A percentile compares a stretch with the other conserved stretches of the same genome.
Conservation (phyloP, 2,797 vertebrate species). For the Sitta carolinensis region DNA sequence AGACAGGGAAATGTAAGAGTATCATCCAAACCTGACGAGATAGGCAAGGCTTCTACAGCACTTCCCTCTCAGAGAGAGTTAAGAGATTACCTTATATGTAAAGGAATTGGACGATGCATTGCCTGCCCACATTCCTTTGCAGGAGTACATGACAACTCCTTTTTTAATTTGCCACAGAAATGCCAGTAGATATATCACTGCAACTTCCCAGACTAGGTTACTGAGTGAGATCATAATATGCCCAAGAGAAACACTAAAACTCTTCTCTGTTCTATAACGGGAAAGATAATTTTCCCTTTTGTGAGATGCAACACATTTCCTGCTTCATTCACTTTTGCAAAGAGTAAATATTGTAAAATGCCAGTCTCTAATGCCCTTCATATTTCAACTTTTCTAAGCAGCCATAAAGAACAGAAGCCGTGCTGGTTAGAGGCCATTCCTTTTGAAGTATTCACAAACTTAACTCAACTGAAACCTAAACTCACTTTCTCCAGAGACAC, state of each 20-base stretch:
- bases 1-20: constrained; percentile 21
- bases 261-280: not conserved
- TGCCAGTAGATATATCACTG: constrained; percentile 19
- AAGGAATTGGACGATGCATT: constrained; percentile 33
- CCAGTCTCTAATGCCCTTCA: not conserved
- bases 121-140: constrained; percentile 55
- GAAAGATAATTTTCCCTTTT: not conserved
- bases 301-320: not conserved
- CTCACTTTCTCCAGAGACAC: not conserved
- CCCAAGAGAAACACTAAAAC: constrained; percentile 11
- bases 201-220: constrained; percentile 29
- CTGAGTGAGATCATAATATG: constrained; percentile 46
- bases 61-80: constrained; percentile 38
- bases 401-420: not conserved
- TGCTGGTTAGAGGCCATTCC: not conserved
- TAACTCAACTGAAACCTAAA: not conserved
- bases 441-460: not conserved
- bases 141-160: constrained; percentile 49
- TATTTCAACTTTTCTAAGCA: not conserved
- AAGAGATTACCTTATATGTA: constrained; percentile 60
- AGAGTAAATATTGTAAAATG: not conserved
- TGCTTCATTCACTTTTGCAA: not conserved
- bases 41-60: constrained; percentile 30
- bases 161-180: constrained; percentile 51
- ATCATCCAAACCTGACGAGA: constrained; percentile 43